Conservation (phyloP, 2,888 invertebrate species). For the Morpho deidamia region DNA sequence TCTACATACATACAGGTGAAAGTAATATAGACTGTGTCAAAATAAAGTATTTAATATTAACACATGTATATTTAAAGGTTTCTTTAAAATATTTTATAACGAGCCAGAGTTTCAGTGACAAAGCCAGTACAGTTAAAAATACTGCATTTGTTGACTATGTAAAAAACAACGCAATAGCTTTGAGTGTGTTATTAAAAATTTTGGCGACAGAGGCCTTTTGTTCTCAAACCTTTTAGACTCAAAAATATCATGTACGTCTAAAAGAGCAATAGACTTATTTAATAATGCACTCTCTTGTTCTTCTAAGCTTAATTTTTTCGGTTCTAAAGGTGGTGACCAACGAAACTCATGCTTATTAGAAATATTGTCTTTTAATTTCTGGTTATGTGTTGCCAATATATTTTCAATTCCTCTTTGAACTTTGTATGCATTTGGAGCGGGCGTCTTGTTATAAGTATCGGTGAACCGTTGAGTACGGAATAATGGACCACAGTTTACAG, state of each 20-base stretch:
- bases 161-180: constrained; percentile 39
- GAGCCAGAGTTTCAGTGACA: no score
- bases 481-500: constrained; percentile 50
- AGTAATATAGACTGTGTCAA: no score
- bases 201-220: neutral
- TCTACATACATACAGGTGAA: no score
- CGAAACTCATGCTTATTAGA: constrained; percentile 37
- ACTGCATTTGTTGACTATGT: constrained; percentile 12
- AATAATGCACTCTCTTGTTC: constrained; percentile 42
- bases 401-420: constrained; percentile 47
- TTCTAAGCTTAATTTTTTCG: constrained; percentile 30
- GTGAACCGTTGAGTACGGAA: constrained; percentile 44
- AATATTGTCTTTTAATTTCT: constrained; percentile 45
- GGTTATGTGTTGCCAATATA: constrained; percentile 51
- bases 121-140: neutral
- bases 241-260: constrained; percentile 32
- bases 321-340: constrained; percentile 36
- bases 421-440: constrained; percentile 52
- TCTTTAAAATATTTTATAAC: no score
- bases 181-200: constrained; percentile 10
- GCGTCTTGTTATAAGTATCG: constrained; percentile 25
- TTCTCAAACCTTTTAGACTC: constrained; percentile 6
- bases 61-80: no score
- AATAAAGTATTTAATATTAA: no score
- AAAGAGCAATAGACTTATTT: constrained; percentile 41